Percentiles rank a stretch among this genome's conserved stretches.
phyloP scores from a whole-genome alignment of 1,140 invertebrate genomes.

The Achatina immaculata region DNA sequence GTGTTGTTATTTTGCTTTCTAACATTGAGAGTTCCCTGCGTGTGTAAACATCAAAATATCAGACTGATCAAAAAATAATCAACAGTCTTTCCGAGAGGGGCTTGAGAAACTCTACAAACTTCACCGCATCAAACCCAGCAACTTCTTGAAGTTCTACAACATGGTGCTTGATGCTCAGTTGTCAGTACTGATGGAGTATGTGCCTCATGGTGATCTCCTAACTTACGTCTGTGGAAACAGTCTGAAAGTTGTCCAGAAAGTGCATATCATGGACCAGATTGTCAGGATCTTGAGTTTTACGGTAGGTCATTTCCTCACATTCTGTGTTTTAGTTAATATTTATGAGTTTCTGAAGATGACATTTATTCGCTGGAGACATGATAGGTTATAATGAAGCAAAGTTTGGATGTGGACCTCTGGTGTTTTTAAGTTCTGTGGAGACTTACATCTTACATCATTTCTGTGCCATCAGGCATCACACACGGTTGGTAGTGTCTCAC shows the following conservation, averaged over 20 bases:
- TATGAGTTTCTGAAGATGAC: neutral
- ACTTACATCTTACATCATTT: too few species aligned
- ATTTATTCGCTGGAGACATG: neutral
- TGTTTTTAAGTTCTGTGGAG: neutral
- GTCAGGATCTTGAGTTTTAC: neutral
- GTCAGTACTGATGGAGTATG: slow-evolving; percentile 8
- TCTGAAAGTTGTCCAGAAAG: slow-evolving; percentile 12
- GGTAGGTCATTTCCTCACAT: neutral
- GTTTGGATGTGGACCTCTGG: neutral
- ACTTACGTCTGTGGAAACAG: slow-evolving; percentile 1
- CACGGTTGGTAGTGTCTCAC: too few species aligned
- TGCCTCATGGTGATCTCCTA: neutral
- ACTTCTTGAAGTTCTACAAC: slow-evolving; percentile 10
- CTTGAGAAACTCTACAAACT: neutral
- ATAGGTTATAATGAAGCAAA: neutral
- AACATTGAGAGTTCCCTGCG: neutral
- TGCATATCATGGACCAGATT: slow-evolving; percentile 23
- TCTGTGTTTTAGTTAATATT: neutral
- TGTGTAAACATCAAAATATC: neutral
- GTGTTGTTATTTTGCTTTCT: neutral
- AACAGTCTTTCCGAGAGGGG: slow-evolving; percentile 12
- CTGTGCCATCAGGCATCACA: too few species aligned
- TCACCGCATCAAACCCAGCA: neutral
- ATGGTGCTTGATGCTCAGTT: neutral
- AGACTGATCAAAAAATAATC: neutral